Evolutionary conservation across 1,140 invertebrate genomes (phyloP).

Genomic region (Oedothorax gibbosus): DNA sequence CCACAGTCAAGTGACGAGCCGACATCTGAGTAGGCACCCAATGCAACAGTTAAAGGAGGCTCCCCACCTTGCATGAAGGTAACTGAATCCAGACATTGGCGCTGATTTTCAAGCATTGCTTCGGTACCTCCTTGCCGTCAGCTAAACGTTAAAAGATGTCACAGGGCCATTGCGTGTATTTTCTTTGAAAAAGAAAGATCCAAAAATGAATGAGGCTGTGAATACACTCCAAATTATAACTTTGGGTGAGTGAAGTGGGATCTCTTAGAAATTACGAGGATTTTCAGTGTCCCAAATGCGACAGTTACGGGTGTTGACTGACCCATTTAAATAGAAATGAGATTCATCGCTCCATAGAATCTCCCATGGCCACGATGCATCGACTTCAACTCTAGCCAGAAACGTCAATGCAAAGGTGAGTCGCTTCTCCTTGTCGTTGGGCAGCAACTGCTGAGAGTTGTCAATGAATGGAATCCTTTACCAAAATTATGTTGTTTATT

Average conservation of each 20-base stretch:
- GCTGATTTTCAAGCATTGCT: background rate
- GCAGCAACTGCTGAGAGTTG: no score
- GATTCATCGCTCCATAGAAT: background rate
- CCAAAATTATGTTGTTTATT: no score
- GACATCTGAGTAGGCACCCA: no score
- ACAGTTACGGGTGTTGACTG: background rate
- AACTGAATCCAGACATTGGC: background rate
- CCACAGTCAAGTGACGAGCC: no score
- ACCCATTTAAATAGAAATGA: background rate
- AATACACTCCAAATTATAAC: no score
- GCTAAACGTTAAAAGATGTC: background rate
- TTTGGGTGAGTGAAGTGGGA: background rate
- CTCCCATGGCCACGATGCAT: background rate
- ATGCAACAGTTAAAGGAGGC: no score
- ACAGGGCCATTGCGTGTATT: background rate
- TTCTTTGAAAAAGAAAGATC: background rate
- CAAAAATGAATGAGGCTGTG: background rate
- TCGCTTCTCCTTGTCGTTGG: background rate
- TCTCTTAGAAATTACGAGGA: no score
- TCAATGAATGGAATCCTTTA: no score
- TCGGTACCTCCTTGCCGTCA: background rate
- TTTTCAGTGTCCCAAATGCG: background rate
- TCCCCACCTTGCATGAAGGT: background rate
- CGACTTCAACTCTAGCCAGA: background rate
- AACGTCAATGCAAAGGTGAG: constrained; percentile 12